Evolutionary conservation across 2,797 vertebrate genomes (phyloP).

Genomic region (Coendou prehensilis): DNA sequence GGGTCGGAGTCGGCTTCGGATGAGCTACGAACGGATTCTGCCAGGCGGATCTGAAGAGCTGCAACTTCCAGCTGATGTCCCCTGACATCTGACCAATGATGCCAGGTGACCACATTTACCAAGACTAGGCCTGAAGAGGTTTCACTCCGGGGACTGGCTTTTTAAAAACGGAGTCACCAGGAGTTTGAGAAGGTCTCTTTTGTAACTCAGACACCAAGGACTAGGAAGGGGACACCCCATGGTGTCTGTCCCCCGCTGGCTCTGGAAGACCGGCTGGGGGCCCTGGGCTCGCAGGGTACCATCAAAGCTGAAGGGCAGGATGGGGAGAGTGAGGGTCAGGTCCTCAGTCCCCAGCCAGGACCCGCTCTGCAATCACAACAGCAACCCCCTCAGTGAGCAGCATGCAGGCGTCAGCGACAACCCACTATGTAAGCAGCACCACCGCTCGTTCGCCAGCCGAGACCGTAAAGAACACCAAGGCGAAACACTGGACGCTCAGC

Average conservation of each 20-base stretch:
- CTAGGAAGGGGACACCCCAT: not conserved
- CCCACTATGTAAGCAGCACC: too few relatives aligned
- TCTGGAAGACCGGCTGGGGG: not conserved
- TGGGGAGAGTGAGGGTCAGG: rapidly evolving
- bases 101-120: not conserved
- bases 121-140: conserved; percentile 29
- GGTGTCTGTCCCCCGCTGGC: not conserved
- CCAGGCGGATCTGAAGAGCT: not conserved
- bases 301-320: not conserved
- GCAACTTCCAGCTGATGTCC: not conserved
- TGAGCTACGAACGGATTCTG: conserved; percentile 7
- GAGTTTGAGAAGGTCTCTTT: not conserved
- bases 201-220: not conserved
- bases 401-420: not conserved
- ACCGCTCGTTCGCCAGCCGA: not conserved
- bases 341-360: not conserved
- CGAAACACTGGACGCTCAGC: not conserved
- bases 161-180: not conserved
- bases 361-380: not conserved
- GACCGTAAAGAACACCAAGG: not conserved
- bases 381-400: not conserved
- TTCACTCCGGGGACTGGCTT: not conserved
- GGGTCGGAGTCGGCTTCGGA: not conserved
- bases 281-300: not conserved
- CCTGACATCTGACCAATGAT: not conserved